phyloP scores from a whole-genome alignment of 2,113 vertebrate species.

The Physeter macrocephalus region DNA sequence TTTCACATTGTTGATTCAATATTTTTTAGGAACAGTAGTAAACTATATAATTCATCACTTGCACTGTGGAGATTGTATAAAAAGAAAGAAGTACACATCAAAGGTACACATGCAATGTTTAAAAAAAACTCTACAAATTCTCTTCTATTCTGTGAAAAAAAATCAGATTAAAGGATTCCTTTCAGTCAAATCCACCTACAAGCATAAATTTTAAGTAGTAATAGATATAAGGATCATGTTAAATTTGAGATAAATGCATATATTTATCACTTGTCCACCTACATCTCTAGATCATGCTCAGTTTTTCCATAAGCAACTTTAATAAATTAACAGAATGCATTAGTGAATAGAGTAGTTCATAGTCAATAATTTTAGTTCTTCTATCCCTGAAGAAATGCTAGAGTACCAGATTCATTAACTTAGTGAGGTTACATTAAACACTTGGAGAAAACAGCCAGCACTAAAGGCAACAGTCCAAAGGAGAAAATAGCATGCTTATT shows the following conservation, averaged over 20 bases:
- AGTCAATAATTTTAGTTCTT: not conserved
- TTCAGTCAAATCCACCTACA: not conserved
- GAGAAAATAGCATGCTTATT: not conserved
- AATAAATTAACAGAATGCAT: not conserved
- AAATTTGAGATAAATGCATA: not conserved
- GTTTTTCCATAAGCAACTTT: not conserved
- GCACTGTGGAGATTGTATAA: not conserved
- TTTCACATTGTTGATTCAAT: not conserved
- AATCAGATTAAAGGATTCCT: not conserved
- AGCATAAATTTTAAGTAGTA: not conserved
- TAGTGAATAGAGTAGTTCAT: not conserved
- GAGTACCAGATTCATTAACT: not conserved
- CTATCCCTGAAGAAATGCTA: not conserved
- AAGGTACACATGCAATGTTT: not conserved
- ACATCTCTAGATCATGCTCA: not conserved
- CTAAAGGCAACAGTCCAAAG: not conserved
- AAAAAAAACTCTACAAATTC: not conserved
- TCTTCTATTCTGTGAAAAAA: not conserved
- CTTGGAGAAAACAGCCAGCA: not conserved
- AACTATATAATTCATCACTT: not conserved
- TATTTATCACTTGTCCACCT: not conserved
- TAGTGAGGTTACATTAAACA: slow-evolving; percentile 13
- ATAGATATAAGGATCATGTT: not conserved
- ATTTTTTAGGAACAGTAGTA: not conserved
- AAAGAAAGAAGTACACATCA: not conserved